A percentile compares a stretch with the other conserved stretches of the same genome.
phyloP scores from a whole-genome alignment of 2,888 invertebrate species.

The Sphaerophoria rueppellii region DNA sequence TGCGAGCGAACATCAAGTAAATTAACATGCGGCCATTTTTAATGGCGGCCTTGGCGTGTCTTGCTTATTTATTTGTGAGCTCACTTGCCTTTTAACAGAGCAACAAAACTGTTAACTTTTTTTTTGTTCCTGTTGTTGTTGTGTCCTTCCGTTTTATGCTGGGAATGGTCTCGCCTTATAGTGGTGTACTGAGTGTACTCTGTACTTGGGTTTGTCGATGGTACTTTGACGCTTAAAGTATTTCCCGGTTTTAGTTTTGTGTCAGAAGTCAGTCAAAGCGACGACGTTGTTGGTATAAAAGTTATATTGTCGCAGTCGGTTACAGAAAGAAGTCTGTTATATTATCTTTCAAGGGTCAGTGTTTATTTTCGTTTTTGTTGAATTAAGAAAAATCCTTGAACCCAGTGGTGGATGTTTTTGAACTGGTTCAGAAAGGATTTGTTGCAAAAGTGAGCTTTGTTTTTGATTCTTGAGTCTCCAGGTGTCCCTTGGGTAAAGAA shows the following conservation, averaged over 20 bases:
- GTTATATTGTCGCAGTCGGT: constrained; percentile 8
- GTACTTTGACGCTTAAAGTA: constrained; percentile 60
- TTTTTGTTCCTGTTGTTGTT: constrained; percentile 27
- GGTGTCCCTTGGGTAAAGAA: too few relatives aligned
- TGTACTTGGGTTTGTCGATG: constrained; percentile 31
- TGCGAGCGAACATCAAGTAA: constrained; percentile 29
- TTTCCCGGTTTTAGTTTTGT: constrained; percentile 57
- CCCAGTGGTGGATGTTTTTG: too few relatives aligned
- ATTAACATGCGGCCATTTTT: constrained; percentile 64
- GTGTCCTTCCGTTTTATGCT: constrained; percentile 49
- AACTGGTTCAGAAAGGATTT: too few relatives aligned
- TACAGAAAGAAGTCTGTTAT: neutral
- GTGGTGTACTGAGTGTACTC: neutral
- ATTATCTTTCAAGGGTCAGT: constrained; percentile 14
- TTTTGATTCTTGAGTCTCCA: too few relatives aligned
- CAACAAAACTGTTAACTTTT: neutral
- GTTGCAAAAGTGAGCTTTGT: too few relatives aligned
- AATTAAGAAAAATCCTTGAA: too few relatives aligned
- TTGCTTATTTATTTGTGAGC: constrained; percentile 34
- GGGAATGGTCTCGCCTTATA: constrained; percentile 9
- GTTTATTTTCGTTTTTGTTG: too few relatives aligned
- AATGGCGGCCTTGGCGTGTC: constrained; percentile 69
- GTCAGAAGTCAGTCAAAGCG: constrained; percentile 32
- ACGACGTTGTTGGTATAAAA: constrained; percentile 32
- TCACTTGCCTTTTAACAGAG: too few relatives aligned